These are phyloP conservation scores for Drosophila pruinosa DNA, from an alignment of 1,140 invertebrate species.

Conservation along the genomic window DNA sequence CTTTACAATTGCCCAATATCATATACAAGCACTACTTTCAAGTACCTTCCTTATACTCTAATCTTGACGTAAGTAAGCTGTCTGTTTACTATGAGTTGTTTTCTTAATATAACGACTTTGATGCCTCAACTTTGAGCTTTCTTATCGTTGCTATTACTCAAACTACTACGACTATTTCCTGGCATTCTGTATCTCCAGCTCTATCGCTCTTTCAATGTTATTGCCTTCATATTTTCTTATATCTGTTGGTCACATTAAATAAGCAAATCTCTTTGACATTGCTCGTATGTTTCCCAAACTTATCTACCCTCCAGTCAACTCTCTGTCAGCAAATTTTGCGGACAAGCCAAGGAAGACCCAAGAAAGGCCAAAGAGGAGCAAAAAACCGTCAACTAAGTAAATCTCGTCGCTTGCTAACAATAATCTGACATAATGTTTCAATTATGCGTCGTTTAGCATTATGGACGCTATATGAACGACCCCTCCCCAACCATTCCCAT, in stretches of 20 bases:
- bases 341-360: neutral
- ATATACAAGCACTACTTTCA: neutral
- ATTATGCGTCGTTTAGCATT: slow-evolving; percentile 79
- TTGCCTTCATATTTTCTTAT: slow-evolving; percentile 45
- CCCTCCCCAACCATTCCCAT: slow-evolving; percentile 3
- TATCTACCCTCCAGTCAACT: neutral
- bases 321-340: slow-evolving; percentile 43
- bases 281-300: slow-evolving; percentile 58
- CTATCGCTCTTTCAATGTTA: slow-evolving; percentile 23
- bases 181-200: neutral
- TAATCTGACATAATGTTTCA: slow-evolving; percentile 81
- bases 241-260: slow-evolving; percentile 53
- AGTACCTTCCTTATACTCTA: neutral
- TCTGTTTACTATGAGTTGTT: neutral
- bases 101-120: neutral
- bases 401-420: slow-evolving; percentile 73
- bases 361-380: neutral
- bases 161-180: neutral
- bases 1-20: too few species aligned
- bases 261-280: slow-evolving; percentile 66
- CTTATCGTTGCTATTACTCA: slow-evolving; percentile 41
- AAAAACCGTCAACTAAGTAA: slow-evolving; percentile 74
- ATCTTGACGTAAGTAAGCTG: neutral
- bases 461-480: slow-evolving; percentile 44
- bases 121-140: slow-evolving; percentile 19